Conservation (phyloP, 2,113 vertebrate genomes). For the Puma concolor region DNA sequence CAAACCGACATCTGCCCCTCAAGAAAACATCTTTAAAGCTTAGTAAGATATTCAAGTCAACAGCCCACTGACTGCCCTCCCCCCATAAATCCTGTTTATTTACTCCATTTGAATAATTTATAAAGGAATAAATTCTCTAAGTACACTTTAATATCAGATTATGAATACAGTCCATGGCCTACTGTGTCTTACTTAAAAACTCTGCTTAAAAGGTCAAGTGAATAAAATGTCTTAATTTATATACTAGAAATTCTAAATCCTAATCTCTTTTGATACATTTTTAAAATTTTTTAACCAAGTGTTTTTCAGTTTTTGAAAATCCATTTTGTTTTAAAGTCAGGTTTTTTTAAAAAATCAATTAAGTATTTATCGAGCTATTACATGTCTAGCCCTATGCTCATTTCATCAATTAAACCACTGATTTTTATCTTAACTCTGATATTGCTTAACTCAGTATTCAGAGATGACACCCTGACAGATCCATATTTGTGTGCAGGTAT, state of each 20-base stretch:
- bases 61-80: not conserved
- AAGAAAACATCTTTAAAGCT: not conserved
- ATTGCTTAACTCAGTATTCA: conserved; percentile 55
- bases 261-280: not conserved
- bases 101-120: conserved; percentile 57
- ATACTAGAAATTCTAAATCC: conserved; percentile 60
- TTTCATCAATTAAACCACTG: conserved; percentile 53
- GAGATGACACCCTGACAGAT: conserved; percentile 54
- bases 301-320: conserved; percentile 52
- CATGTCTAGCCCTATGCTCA: not conserved
- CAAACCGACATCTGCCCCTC: not conserved
- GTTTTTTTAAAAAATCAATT: conserved; percentile 44
- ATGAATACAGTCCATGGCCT: not conserved
- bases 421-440: conserved; percentile 62
- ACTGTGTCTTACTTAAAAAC: conserved; percentile 48
- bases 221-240: conserved; percentile 66
- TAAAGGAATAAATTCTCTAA: conserved; percentile 57
- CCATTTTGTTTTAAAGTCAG: conserved; percentile 51
- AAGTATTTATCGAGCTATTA: conserved; percentile 49
- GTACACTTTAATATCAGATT: conserved; percentile 57
- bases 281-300: conserved; percentile 40
- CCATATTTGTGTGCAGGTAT: not conserved
- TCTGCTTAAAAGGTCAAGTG: conserved; percentile 52
- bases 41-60: conserved; percentile 52
- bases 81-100: conserved; percentile 55